phyloP scores from a whole-genome alignment of 1,140 invertebrate genomes.

The Battus philenor region DNA sequence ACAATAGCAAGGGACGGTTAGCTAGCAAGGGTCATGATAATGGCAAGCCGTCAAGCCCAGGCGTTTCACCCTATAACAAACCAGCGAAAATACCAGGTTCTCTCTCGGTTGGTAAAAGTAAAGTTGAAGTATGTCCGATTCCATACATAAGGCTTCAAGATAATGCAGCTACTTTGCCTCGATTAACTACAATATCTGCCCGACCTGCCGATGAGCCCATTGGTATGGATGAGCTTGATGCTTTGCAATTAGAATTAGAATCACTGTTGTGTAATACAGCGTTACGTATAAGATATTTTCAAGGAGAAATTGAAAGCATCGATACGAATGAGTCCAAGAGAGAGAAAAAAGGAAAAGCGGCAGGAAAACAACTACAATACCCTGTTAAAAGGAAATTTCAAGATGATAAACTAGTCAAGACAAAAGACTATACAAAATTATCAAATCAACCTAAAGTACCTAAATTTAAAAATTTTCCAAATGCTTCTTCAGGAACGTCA shows the following conservation, averaged over 20 bases:
- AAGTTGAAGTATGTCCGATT: slow-evolving; percentile 59
- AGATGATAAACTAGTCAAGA: slow-evolving; percentile 73
- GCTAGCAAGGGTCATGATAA: slow-evolving; percentile 67
- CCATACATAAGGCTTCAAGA: slow-evolving; percentile 65
- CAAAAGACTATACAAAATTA: slow-evolving; percentile 70
- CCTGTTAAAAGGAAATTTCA: slow-evolving; percentile 76
- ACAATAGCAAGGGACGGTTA: slow-evolving; percentile 68
- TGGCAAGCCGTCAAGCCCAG: slow-evolving; percentile 70
- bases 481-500: slow-evolving; percentile 53
- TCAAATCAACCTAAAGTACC: slow-evolving; percentile 75
- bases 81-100: slow-evolving; percentile 61
- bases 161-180: slow-evolving; percentile 54
- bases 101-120: slow-evolving; percentile 59
- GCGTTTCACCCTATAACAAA: slow-evolving; percentile 66
- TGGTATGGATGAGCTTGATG: slow-evolving; percentile 87
- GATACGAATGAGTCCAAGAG: slow-evolving; percentile 82
- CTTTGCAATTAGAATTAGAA: slow-evolving; percentile 92
- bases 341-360: slow-evolving; percentile 79
- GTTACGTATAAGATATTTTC: slow-evolving; percentile 84
- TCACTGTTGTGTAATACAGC: slow-evolving; percentile 88
- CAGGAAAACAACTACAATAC: slow-evolving; percentile 75
- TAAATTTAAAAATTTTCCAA: slow-evolving; percentile 73
- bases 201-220: slow-evolving; percentile 70
- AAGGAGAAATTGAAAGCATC: slow-evolving; percentile 84
- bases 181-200: slow-evolving; percentile 57